Base-by-base conservation (phyloP, 2,797 vertebrate species). In the Sebastes umbrosus region DNA sequence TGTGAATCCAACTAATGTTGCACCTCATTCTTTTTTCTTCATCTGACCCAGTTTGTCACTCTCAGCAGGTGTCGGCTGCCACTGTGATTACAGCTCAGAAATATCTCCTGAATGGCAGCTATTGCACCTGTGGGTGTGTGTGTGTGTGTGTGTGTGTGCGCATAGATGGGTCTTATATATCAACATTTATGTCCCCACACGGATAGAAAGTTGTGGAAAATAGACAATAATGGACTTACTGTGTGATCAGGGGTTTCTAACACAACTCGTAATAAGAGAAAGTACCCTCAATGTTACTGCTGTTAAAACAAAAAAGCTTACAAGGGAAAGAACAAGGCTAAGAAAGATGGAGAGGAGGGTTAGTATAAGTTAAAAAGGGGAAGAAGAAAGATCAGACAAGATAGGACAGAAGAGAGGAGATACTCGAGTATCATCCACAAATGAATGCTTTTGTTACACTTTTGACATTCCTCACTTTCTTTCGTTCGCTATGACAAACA, bases 41-140 rank as follows among this genome's bases (percentile, higher is more conserved):
- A 13, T 75, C 80, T 88, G 79, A 86, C 84, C 82, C 78, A 87
- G 78, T 84, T 86, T 77, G 62, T 79, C 64, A 64, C 27, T 76
- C 75, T 82, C 66, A 67, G 55, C 80, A 82, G 72, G 77, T 71
- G 62, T 64, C 31, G 24, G 29, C 54, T 79, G 73, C 57, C 46
- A 64, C 79, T 76, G 69, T 75, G 85, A 86, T 87, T 76, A 80
- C 69, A 32, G 29, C 75, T 79, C 50, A 8, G 31, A 69, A 73
- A 82, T 52, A 73, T 85, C 25, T 71, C 46, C 67, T 76, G 66
- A 79, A 71, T 67, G 71, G 67, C 72, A 73, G 73, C 67, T 32
- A n/a, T 77, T 39, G 46, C 60, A 80, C 50, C 22, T 74, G 58
- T 63, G 39, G 20, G 62, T 9, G 39, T n/a, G 46, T 54, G 18